phyloP scores from a whole-genome alignment of 2,888 invertebrate genomes.

The Rotaria magnacalcarata region DNA sequence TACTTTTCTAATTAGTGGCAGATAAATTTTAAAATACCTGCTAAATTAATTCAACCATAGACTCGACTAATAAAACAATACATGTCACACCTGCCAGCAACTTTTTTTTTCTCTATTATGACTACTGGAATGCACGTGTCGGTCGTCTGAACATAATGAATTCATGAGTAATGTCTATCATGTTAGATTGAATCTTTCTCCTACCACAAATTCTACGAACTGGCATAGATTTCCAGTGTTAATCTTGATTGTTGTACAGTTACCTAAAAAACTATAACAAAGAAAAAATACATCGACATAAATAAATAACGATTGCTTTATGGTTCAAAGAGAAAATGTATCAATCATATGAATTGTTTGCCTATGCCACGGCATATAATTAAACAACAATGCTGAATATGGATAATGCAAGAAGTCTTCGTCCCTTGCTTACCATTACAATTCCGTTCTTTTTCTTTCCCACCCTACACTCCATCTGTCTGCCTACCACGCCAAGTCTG shows the following conservation, averaged over 20 bases:
- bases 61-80: neutral
- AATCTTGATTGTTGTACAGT: neutral
- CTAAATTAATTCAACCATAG: neutral
- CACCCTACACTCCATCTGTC: neutral
- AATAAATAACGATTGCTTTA: neutral
- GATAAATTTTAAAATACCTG: neutral
- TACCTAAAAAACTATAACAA: neutral
- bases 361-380: neutral
- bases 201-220: neutral
- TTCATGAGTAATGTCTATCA: neutral
- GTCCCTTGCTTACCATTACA: no score
- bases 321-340: neutral
- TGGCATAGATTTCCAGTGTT: neutral
- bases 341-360: neutral
- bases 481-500: neutral
- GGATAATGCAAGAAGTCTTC: neutral
- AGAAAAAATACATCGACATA: neutral
- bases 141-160: neutral
- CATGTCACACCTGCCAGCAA: neutral
- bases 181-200: neutral
- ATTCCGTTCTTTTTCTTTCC: neutral
- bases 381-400: neutral
- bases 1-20: neutral
- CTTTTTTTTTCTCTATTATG: neutral
- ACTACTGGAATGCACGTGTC: no score